Conservation (phyloP, 2,797 vertebrate species). For the Hipposideros larvatus region DNA sequence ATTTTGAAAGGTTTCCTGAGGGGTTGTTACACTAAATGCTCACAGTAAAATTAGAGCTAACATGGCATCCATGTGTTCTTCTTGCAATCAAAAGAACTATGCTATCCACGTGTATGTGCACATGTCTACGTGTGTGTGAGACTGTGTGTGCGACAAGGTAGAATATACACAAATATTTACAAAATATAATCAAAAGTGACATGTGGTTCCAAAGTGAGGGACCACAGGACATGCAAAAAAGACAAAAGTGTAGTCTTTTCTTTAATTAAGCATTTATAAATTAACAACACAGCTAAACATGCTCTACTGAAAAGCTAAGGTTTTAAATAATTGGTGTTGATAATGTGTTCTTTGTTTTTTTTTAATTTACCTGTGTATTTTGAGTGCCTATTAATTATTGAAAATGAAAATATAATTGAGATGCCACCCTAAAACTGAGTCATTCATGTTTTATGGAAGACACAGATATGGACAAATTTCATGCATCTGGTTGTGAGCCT, state of each 20-base stretch:
- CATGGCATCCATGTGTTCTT: not conserved
- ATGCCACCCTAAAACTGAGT: not conserved
- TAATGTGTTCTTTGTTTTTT: not conserved
- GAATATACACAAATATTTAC: not conserved
- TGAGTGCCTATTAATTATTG: not conserved
- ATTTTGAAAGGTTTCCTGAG: not conserved
- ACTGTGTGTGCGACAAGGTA: not conserved
- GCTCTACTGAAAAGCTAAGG: not conserved
- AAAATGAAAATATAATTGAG: not conserved
- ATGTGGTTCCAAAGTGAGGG: not conserved
- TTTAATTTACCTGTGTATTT: not conserved
- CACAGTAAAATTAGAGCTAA: not conserved
- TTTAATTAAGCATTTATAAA: slow-evolving; percentile 4
- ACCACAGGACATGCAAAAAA: not conserved
- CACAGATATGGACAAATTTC: not conserved
- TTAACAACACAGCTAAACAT: not conserved
- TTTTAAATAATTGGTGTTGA: not conserved
- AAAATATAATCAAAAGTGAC: not conserved
- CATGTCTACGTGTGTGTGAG: not conserved
- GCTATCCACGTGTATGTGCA: not conserved
- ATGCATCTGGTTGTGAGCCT: not conserved
- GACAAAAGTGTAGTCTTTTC: not conserved
- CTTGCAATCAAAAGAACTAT: not conserved
- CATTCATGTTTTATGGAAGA: not conserved
- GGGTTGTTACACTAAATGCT: not conserved